Percentiles rank a stretch among this genome's conserved stretches.
phyloP scores from a whole-genome alignment of 2,797 vertebrate genomes.

The Pangasius mekongensis region DNA sequence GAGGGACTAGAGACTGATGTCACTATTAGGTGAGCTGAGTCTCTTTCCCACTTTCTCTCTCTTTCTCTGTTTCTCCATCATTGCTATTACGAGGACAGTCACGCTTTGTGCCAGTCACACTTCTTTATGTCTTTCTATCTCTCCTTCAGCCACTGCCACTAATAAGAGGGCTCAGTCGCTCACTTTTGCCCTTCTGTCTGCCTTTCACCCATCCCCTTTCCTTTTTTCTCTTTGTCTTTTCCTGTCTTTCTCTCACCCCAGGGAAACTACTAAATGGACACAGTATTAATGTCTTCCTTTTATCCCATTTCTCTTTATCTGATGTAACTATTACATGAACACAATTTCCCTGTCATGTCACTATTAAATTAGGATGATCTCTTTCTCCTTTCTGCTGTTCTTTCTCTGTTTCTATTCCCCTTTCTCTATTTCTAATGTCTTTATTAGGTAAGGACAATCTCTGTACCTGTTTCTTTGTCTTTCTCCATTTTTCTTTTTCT shows the following conservation, averaged over 20 bases:
- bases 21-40: conserved; percentile 81
- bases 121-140: neutral
- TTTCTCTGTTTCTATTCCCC: neutral
- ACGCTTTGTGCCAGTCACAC: neutral
- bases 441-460: neutral
- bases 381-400: too few relatives aligned
- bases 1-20: conserved; percentile 87
- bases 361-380: neutral
- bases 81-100: neutral
- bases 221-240: neutral
- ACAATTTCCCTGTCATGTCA: neutral
- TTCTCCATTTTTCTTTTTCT: neutral
- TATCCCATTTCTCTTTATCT: neutral
- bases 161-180: neutral
- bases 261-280: conserved; percentile 1
- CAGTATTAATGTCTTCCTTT: neutral
- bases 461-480: neutral
- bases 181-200: neutral
- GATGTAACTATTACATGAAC: neutral
- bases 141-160: neutral
- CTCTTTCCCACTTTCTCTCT: neutral
- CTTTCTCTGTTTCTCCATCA: neutral
- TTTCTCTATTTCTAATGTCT: too few relatives aligned
- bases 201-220: neutral
- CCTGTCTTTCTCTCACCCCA: neutral